phyloP scores from a whole-genome alignment of 2,113 vertebrate genomes.

The Conger conger region DNA sequence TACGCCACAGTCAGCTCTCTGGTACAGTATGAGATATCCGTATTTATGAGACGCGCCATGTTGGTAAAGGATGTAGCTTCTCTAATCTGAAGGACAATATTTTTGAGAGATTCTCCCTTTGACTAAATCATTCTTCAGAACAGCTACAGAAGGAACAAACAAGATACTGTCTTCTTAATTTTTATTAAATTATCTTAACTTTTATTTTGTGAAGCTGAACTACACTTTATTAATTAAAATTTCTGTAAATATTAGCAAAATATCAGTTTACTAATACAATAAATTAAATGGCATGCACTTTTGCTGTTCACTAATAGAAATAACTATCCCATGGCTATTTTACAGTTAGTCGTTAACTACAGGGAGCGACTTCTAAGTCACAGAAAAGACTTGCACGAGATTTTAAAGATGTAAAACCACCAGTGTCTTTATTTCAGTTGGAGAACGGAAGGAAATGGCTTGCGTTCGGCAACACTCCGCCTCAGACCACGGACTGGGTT shows the following conservation, averaged over 20 bases:
- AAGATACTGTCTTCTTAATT: not conserved
- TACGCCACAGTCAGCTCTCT: no score
- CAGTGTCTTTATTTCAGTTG: not conserved
- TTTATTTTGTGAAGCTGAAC: not conserved
- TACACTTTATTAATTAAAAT: not conserved
- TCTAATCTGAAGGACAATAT: not conserved
- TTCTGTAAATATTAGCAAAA: not conserved
- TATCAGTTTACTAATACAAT: not conserved
- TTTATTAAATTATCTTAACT: no score
- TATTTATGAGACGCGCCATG: no score
- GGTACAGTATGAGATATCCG: not conserved
- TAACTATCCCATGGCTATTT: not conserved
- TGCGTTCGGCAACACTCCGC: not conserved
- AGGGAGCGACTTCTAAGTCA: not conserved
- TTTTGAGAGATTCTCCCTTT: not conserved
- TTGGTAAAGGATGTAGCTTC: not conserved
- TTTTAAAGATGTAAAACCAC: conserved; percentile 40
- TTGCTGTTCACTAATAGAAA: not conserved
- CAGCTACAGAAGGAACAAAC: not conserved
- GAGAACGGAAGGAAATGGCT: not conserved
- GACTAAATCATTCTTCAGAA: not conserved
- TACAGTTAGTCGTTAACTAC: not conserved
- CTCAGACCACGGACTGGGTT: conserved; percentile 78
- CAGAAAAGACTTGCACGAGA: not conserved
- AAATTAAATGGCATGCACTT: not conserved